Evolutionary conservation across 1,140 invertebrate species (phyloP).

Genomic region (Reticulitermes speratus): DNA sequence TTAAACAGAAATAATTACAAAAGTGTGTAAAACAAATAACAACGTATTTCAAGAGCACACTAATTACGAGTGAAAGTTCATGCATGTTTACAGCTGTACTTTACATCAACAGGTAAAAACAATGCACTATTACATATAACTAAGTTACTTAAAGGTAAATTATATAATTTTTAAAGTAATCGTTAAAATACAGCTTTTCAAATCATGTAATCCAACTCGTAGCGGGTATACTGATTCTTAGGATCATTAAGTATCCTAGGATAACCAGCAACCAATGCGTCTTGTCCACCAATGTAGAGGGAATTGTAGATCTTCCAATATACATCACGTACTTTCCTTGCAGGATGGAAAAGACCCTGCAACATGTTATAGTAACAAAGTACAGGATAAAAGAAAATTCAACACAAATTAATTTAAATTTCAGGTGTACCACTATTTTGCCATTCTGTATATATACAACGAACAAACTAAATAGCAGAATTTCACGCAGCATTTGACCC

Average conservation of each 20-base stretch:
- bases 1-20: too few species aligned
- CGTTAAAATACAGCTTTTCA: constrained; percentile 52
- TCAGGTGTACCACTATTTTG: background rate
- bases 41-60: too few species aligned
- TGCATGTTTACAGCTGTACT: too few species aligned
- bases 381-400: background rate
- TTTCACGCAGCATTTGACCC: too few species aligned
- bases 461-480: too few species aligned
- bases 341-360: constrained; percentile 97
- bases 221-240: constrained; percentile 93
- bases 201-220: constrained; percentile 95
- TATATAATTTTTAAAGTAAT: too few species aligned
- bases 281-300: constrained; percentile 97
- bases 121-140: too few species aligned
- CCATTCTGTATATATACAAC: background rate
- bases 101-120: too few species aligned
- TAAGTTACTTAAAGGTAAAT: too few species aligned
- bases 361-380: constrained; percentile 41
- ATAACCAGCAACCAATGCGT: constrained; percentile 96
- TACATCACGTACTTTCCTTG: constrained; percentile 97
- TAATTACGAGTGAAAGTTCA: too few species aligned
- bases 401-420: background rate
- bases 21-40: too few species aligned
- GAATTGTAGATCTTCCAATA: constrained; percentile 99
- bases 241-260: constrained; percentile 92